Evolutionary conservation across 2,888 invertebrate species (phyloP).

Genomic region (Melipona beecheii): DNA sequence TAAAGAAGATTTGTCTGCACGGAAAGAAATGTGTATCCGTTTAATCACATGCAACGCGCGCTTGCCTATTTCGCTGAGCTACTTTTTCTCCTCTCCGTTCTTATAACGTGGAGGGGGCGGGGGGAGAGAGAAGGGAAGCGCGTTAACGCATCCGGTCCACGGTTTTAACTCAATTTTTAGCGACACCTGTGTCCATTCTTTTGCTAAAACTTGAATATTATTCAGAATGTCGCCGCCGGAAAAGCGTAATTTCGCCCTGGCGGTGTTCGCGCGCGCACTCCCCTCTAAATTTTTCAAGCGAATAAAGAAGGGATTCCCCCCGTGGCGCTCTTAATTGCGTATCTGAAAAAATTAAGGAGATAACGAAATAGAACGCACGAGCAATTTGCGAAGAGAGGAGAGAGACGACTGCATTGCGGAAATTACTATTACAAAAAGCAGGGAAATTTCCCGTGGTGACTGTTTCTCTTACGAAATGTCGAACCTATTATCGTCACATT

Average conservation of each 20-base stretch:
- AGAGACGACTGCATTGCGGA: too few species aligned
- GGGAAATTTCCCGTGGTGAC: too few species aligned
- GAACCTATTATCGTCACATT: too few species aligned
- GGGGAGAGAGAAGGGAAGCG: too few species aligned
- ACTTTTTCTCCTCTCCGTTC: not conserved
- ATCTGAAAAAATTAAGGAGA: constrained; percentile 11
- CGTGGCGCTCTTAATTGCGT: not conserved
- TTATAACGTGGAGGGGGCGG: not conserved
- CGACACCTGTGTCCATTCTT: constrained; percentile 27
- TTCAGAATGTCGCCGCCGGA: constrained; percentile 7
- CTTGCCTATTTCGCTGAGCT: not conserved
- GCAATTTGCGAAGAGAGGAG: not conserved
- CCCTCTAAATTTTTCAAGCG: constrained; percentile 10
- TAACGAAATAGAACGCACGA: not conserved
- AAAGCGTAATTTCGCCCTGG: constrained; percentile 16
- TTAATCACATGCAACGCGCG: not conserved
- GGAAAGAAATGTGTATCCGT: not conserved
- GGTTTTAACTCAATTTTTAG: constrained; percentile 23
- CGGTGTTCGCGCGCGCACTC: not conserved
- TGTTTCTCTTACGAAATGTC: too few species aligned
- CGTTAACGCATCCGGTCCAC: not conserved
- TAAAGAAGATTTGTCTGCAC: not conserved
- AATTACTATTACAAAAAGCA: not conserved
- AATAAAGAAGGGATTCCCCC: constrained; percentile 12
- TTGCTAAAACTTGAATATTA: constrained; percentile 20